Conservation (phyloP, 2,888 invertebrate species). For the Hyposoter didymator region DNA sequence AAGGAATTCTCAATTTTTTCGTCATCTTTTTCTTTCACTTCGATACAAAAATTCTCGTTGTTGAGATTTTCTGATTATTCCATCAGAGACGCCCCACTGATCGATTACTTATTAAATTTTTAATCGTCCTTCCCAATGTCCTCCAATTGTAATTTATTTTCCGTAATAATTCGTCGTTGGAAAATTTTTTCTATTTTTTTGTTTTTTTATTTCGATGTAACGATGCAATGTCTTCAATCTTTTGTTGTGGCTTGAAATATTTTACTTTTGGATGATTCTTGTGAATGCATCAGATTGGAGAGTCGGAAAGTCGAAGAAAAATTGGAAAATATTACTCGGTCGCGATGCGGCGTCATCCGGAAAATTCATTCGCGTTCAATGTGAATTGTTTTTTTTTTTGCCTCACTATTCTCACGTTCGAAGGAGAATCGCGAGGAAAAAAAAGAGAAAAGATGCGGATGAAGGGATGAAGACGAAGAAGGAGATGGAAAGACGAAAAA, state of each 20-base stretch:
- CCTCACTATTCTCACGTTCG: neutral
- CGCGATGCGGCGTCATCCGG: neutral
- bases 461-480: slow-evolving; percentile 13
- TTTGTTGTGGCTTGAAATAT: neutral
- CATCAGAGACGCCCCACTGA: no score
- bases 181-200: no score
- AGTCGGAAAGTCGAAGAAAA: neutral
- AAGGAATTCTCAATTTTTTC: no score
- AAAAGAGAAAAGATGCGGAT: neutral
- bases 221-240: no score
- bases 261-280: neutral
- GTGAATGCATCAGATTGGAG: neutral
- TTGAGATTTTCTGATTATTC: no score
- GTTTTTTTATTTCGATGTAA: no score
- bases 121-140: no score
- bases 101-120: no score
- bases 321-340: slow-evolving; percentile 1
- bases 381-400: slow-evolving; percentile 5
- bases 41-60: no score
- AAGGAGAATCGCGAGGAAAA: slow-evolving; percentile 17
- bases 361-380: slow-evolving; percentile 39
- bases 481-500: neutral
- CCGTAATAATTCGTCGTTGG: no score
- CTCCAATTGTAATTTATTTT: no score
- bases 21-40: no score